Percentiles rank a stretch among this genome's conserved stretches.
phyloP scores from a whole-genome alignment of 2,888 invertebrate species.

The Pterostichus niger region DNA sequence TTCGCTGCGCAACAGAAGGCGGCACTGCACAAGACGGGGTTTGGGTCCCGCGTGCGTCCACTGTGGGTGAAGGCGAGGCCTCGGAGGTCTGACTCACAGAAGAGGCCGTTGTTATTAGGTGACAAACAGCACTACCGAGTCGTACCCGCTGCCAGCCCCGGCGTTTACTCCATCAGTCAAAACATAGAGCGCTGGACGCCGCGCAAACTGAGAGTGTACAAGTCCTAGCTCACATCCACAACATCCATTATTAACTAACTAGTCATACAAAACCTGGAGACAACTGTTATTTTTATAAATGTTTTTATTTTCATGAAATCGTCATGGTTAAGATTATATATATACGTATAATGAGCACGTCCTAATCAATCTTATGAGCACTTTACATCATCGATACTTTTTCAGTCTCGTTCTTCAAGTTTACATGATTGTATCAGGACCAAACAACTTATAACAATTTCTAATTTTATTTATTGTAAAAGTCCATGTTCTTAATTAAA shows the following conservation, averaged over 20 bases:
- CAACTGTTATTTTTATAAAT: constrained; percentile 67
- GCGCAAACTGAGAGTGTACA: constrained; percentile 69
- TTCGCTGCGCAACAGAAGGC: constrained; percentile 69
- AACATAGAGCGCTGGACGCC: constrained; percentile 75
- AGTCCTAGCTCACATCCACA: constrained; percentile 68
- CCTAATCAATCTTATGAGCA: constrained; percentile 71
- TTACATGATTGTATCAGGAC: constrained; percentile 25
- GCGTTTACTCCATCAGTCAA: constrained; percentile 77
- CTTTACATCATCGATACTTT: constrained; percentile 56
- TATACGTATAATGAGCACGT: constrained; percentile 71
- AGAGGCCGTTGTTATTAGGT: constrained; percentile 75
- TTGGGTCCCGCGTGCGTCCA: constrained; percentile 79
- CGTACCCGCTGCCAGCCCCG: constrained; percentile 79
- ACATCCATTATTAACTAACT: not conserved
- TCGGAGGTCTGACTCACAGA: constrained; percentile 76
- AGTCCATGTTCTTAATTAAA: not conserved
- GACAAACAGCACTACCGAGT: constrained; percentile 71
- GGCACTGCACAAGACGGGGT: constrained; percentile 70
- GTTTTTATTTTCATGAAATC: constrained; percentile 64
- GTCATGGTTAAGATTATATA: constrained; percentile 9
- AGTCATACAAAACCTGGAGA: constrained; percentile 23
- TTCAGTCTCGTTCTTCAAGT: constrained; percentile 7
- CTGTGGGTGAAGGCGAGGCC: constrained; percentile 76
- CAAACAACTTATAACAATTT: constrained; percentile 11
- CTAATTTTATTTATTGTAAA: not conserved